Evolutionary conservation across 1,140 invertebrate genomes (phyloP).

Genomic region (Charaxes varanes): DNA sequence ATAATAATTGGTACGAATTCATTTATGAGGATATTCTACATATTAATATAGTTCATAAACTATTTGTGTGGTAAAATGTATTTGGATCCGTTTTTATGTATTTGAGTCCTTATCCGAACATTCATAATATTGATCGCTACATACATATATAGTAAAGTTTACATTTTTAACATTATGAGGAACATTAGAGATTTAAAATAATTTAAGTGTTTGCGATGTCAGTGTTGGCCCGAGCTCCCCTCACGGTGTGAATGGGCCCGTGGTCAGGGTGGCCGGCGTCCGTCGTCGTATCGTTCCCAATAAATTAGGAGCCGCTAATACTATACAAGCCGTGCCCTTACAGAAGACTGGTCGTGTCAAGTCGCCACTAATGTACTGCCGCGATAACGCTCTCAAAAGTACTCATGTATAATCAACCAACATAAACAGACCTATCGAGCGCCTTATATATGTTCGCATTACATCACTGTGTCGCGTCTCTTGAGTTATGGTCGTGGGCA

Average conservation of each 20-base stretch:
- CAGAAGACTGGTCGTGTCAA: constrained; percentile 70
- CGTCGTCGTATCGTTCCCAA: constrained; percentile 68
- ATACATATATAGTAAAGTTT: no score
- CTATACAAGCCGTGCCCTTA: constrained; percentile 63
- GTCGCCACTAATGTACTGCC: constrained; percentile 64
- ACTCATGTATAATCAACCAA: constrained; percentile 51
- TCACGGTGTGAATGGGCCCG: constrained; percentile 56
- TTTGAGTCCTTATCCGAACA: no score
- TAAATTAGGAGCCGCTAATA: constrained; percentile 71
- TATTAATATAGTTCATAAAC: no score
- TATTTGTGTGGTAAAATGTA: no score
- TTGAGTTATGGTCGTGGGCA: constrained; percentile 24
- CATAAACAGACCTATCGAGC: constrained; percentile 32
- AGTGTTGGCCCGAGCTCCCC: constrained; percentile 29
- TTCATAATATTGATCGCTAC: no score
- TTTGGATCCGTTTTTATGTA: no score
- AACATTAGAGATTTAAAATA: no score
- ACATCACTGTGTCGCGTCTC: constrained; percentile 22
- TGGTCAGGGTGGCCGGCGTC: constrained; percentile 67
- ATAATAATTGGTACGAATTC: no score
- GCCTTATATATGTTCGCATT: constrained; percentile 21
- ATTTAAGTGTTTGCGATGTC: not conserved
- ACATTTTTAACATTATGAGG: no score
- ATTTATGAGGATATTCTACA: no score
- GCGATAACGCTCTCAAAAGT: constrained; percentile 64